Evolutionary conservation across 37 sponge, comb jelly and placozoan species (phyloP).

Genomic region (Geodia barretti): DNA sequence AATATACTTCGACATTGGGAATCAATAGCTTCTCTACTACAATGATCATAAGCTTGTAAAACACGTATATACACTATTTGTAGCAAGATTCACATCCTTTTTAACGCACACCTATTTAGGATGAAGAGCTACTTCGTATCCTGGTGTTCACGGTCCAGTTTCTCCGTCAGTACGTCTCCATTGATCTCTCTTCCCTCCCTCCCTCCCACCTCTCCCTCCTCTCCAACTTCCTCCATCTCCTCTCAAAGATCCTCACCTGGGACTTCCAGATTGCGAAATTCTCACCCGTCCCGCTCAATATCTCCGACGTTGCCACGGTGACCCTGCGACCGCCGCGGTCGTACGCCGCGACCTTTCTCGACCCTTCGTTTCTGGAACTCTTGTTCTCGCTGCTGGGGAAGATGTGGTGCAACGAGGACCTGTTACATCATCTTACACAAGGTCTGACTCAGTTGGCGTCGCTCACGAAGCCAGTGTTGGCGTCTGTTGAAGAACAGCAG

Average conservation of each 20-base stretch:
- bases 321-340: constrained; percentile 44
- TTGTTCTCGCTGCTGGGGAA: constrained; percentile 55
- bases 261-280: constrained; percentile 37
- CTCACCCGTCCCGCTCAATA: not conserved
- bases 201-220: constrained; percentile 26
- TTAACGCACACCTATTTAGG: constrained; percentile 1
- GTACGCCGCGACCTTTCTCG: constrained; percentile 37
- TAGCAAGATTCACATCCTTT: not conserved
- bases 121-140: constrained; percentile 40
- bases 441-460: constrained; percentile 80
- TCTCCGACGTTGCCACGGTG: not conserved
- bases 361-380: constrained; percentile 47
- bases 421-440: constrained; percentile 39
- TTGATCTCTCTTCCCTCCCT: constrained; percentile 2
- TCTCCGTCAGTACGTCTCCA: constrained; percentile 17
- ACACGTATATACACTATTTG: not conserved
- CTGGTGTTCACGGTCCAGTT: constrained; percentile 38
- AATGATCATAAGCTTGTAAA: not conserved
- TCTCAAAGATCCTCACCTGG: constrained; percentile 68
- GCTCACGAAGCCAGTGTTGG: constrained; percentile 45
- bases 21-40: not conserved
- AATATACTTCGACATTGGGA: not conserved
- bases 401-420: constrained; percentile 3
- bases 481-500: constrained; percentile 20
- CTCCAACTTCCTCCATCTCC: constrained; percentile 32